A percentile compares a stretch with the other conserved stretches of the same genome.
Evolutionary conservation across 2,113 vertebrate genomes (phyloP).

Genomic region (Engraulis encrasicolus): DNA sequence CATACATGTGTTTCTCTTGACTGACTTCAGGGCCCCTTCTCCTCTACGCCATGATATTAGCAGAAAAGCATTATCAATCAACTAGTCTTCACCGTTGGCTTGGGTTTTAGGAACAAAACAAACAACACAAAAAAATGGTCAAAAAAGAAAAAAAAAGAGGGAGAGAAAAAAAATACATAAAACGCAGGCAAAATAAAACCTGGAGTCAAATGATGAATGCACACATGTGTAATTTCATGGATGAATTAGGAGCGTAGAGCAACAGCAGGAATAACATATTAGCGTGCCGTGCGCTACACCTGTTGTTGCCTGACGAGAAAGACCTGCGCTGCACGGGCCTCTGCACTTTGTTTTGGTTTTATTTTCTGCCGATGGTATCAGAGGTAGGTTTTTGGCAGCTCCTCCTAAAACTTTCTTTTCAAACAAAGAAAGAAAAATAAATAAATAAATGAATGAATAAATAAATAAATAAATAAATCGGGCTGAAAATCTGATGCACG

Average conservation of each 20-base stretch:
- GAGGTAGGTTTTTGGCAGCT: constrained; percentile 59
- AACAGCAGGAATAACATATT: constrained; percentile 63
- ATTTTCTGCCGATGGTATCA: constrained; percentile 57
- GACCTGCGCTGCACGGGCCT: too few species aligned
- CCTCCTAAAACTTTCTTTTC: constrained; percentile 46
- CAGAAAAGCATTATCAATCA: constrained; percentile 66
- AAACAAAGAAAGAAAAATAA: too few species aligned
- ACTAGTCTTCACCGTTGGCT: constrained; percentile 54
- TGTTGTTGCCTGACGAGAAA: constrained; percentile 64
- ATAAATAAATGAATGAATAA: too few species aligned
- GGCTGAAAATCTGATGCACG: constrained; percentile 16
- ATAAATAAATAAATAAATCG: too few species aligned
- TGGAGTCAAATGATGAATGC: constrained; percentile 69
- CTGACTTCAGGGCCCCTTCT: constrained; percentile 49
- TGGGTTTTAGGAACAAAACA: constrained; percentile 33
- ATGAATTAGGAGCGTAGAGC: constrained; percentile 72
- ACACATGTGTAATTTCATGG: constrained; percentile 74
- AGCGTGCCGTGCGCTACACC: constrained; percentile 66
- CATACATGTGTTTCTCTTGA: constrained; percentile 72
- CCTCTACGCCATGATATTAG: constrained; percentile 66
- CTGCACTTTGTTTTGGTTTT: constrained; percentile 51
- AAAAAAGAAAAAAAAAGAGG: too few species aligned
- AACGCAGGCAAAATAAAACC: constrained; percentile 21
- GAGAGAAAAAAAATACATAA: neutral
- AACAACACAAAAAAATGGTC: too few species aligned